These are phyloP conservation scores for Cenopis cana DNA, from an alignment of 2,888 invertebrate species.

Conservation along the genomic window DNA sequence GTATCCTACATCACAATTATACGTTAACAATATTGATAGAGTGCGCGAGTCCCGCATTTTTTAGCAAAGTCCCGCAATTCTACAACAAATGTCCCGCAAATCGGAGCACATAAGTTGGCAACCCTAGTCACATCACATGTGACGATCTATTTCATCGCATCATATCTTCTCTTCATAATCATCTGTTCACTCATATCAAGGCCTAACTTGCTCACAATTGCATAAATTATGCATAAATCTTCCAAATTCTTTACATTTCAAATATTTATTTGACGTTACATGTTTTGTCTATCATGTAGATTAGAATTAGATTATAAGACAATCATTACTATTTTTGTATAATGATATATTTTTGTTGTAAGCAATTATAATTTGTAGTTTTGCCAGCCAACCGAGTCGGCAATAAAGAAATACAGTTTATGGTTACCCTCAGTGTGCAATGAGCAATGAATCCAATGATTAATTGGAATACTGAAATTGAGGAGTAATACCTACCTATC, in stretches of 20 bases:
- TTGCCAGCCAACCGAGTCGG: background rate
- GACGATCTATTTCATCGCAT: constrained; percentile 30
- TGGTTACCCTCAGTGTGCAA: background rate
- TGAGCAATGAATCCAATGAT: too few relatives aligned
- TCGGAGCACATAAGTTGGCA: too few relatives aligned
- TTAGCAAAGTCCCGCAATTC: too few relatives aligned
- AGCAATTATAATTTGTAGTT: constrained; percentile 2
- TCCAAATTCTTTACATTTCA: constrained; percentile 32
- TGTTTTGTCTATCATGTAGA: constrained; percentile 24
- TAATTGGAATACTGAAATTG: too few relatives aligned
- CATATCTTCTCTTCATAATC: constrained; percentile 31
- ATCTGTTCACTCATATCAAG: constrained; percentile 44
- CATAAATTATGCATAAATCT: constrained; percentile 36
- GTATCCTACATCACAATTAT: too few relatives aligned
- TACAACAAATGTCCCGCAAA: too few relatives aligned
- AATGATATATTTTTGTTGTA: constrained; percentile 29
- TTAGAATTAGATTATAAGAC: constrained; percentile 18
- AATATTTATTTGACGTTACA: constrained; percentile 27
- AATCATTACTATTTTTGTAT: constrained; percentile 42
- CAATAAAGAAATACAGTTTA: background rate
- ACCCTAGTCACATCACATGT: constrained; percentile 34
- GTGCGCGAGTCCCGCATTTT: too few relatives aligned
- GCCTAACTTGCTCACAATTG: constrained; percentile 47
- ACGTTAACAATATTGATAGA: too few relatives aligned
- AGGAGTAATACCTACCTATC: too few relatives aligned